Conservation (phyloP, 2,797 vertebrate species). For the Diglossa cyanea region DNA sequence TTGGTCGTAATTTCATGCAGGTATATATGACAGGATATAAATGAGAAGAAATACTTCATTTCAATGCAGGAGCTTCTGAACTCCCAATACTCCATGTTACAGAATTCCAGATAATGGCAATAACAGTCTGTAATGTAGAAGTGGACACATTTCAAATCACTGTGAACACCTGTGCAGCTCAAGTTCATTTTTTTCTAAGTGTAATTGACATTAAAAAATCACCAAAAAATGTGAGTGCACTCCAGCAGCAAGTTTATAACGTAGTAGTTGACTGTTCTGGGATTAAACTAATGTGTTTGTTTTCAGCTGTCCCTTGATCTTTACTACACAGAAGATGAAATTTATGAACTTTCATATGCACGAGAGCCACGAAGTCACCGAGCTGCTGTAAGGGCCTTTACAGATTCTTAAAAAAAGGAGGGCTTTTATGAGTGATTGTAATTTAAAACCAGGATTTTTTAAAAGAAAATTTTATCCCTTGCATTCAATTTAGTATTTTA, state of each 20-base stretch:
- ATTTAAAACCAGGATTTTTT: neutral
- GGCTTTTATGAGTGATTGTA: neutral
- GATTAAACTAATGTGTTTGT: constrained; percentile 17
- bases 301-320: constrained; percentile 92
- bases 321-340: constrained; percentile 95
- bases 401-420: neutral
- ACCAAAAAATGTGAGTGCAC: neutral
- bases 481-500: neutral
- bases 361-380: constrained; percentile 90
- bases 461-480: neutral
- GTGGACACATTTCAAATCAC: neutral
- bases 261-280: neutral
- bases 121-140: neutral
- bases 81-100: neutral
- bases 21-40: neutral
- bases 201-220: neutral
- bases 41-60: neutral
- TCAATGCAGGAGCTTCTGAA: neutral
- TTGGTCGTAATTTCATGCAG: neutral
- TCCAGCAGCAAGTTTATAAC: neutral
- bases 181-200: neutral
- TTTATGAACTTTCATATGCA: constrained; percentile 94
- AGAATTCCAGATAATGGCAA: neutral
- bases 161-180: neutral
- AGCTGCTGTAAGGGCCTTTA: constrained; percentile 81